phyloP scores from a whole-genome alignment of 2,113 vertebrate genomes.

The Grus americana region DNA sequence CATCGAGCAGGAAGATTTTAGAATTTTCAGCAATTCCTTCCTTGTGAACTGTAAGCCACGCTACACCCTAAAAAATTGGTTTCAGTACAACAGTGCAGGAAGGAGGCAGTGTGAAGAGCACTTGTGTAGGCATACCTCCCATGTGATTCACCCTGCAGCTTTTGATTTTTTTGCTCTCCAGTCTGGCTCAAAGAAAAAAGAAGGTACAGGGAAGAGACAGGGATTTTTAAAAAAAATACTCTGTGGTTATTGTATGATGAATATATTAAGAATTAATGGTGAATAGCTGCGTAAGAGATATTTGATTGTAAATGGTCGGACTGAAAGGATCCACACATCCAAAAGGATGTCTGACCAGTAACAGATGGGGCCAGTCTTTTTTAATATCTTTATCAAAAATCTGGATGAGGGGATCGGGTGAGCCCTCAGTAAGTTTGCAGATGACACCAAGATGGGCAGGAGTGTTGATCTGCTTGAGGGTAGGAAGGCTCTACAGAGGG shows the following conservation, averaged over 20 bases:
- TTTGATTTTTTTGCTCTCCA: neutral
- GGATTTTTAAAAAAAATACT: neutral
- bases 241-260: neutral
- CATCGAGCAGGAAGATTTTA: neutral
- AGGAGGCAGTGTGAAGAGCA: neutral
- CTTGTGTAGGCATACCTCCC: neutral
- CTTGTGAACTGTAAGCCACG: neutral
- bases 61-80: rapidly evolving
- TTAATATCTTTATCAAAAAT: too few relatives aligned
- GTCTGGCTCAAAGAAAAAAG: neutral
- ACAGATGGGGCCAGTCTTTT: neutral
- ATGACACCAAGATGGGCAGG: too few relatives aligned
- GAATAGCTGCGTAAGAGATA: neutral
- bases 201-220: neutral
- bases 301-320: neutral
- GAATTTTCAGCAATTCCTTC: neutral
- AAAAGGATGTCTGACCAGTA: neutral
- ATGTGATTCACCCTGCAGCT: neutral
- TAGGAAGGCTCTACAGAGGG: too few relatives aligned
- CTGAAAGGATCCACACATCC: neutral
- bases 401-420: too few relatives aligned
- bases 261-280: neutral
- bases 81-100: neutral
- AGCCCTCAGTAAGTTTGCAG: too few relatives aligned
- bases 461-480: too few relatives aligned